phyloP scores from a whole-genome alignment of 2,797 vertebrate species.

The Percopsis omiscomaycus region DNA sequence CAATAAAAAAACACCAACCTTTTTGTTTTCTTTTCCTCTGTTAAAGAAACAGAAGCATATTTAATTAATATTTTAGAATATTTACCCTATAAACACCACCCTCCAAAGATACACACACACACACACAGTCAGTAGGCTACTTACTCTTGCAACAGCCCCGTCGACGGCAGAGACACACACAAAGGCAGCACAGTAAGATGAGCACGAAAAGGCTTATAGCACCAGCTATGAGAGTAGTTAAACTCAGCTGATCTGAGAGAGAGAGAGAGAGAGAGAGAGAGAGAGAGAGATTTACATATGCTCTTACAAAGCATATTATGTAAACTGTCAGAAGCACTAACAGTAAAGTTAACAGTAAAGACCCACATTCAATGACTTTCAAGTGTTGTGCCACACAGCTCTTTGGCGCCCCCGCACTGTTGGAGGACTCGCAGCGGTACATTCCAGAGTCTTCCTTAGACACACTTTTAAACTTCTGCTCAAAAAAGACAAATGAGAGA shows the following conservation, averaged over 20 bases:
- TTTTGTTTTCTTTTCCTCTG: slow-evolving; percentile 66
- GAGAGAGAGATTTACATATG: too few species aligned
- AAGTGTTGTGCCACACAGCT: slow-evolving; percentile 75
- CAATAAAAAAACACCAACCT: slow-evolving; percentile 47
- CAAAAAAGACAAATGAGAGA: slow-evolving; percentile 24
- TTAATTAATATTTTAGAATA: neutral
- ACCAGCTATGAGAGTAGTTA: slow-evolving; percentile 65
- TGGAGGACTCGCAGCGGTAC: slow-evolving; percentile 80
- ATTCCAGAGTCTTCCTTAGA: slow-evolving; percentile 69
- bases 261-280: neutral
- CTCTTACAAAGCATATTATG: rapidly evolving
- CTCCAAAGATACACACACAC: neutral
- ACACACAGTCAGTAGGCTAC: slow-evolving; percentile 25
- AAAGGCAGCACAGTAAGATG: slow-evolving; percentile 69
- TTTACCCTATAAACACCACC: neutral
- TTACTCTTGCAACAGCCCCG: slow-evolving; percentile 72
- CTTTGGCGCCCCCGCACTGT: slow-evolving; percentile 76
- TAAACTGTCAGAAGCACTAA: neutral
- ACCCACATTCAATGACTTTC: slow-evolving; percentile 72
- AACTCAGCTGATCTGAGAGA: slow-evolving; percentile 67
- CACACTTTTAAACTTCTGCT: slow-evolving; percentile 75
- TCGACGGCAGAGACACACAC: slow-evolving; percentile 67
- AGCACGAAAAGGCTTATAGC: slow-evolving; percentile 56
- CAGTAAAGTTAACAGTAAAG: neutral
- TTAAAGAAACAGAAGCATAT: slow-evolving; percentile 26